Percentiles rank a stretch among this genome's conserved stretches.
phyloP scores from a whole-genome alignment of 2,888 invertebrate species.

The Dichetophora obliterata region DNA sequence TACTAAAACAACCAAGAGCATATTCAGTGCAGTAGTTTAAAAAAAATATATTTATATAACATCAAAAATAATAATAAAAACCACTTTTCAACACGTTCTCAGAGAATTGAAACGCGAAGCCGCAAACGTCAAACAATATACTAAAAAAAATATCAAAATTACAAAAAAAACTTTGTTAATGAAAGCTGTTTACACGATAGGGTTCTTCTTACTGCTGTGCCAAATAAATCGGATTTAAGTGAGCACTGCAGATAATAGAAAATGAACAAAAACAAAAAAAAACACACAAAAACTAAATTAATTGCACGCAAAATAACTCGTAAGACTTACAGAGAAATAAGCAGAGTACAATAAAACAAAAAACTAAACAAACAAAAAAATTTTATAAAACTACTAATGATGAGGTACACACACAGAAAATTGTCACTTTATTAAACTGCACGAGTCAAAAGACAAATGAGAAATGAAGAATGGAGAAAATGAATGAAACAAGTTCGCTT shows the following conservation, averaged over 20 bases:
- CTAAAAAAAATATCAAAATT: background rate
- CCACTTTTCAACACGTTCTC: too few species aligned
- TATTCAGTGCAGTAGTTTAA: too few species aligned
- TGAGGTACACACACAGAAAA: constrained; percentile 31
- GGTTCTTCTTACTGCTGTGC: too few species aligned
- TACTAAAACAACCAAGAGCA: too few species aligned
- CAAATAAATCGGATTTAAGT: too few species aligned
- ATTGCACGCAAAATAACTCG: background rate
- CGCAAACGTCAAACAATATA: too few species aligned
- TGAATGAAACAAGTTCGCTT: constrained; percentile 23
- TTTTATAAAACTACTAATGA: background rate
- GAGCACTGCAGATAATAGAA: background rate
- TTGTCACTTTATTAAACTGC: constrained; percentile 45
- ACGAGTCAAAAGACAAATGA: constrained; percentile 61
- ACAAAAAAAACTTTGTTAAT: background rate
- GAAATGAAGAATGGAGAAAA: constrained; percentile 53
- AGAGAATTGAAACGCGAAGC: too few species aligned
- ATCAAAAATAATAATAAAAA: too few species aligned
- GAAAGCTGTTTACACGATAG: background rate
- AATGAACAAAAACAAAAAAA: background rate
- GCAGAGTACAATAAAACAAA: constrained; percentile 4
- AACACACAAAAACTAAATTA: background rate
- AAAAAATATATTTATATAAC: too few species aligned
- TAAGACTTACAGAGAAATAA: background rate
- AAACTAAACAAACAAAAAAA: background rate